Conservation (phyloP, 2,888 invertebrate genomes). For the Zaprionus obscuricornis region DNA sequence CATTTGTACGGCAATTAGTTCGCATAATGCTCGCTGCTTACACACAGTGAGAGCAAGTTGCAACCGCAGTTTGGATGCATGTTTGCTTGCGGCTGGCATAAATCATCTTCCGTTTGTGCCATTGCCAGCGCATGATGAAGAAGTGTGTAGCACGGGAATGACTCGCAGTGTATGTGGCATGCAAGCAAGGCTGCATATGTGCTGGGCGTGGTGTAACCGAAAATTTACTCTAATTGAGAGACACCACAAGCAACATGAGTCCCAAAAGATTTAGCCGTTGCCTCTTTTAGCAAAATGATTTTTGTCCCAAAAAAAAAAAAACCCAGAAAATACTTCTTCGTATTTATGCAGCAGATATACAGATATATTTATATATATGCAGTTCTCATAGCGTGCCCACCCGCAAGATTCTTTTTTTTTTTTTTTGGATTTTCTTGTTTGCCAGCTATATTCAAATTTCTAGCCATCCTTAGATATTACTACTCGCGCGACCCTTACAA, state of each 20-base stretch:
- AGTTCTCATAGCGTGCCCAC: constrained; percentile 44
- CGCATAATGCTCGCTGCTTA: constrained; percentile 47
- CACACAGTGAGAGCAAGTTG: constrained; percentile 8
- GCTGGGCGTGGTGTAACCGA: constrained; percentile 42
- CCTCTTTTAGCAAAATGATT: constrained; percentile 47
- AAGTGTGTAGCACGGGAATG: constrained; percentile 24
- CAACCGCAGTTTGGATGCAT: constrained; percentile 37
- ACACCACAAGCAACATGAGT: constrained; percentile 48
- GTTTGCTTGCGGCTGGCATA: constrained; percentile 69
- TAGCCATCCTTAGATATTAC: no score
- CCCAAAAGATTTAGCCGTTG: constrained; percentile 16
- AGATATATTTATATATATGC: constrained; percentile 28
- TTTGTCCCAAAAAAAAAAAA: no score
- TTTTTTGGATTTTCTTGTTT: no score
- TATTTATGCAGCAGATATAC: constrained; percentile 9
- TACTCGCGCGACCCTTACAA: constrained; percentile 42
- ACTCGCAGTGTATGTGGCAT: constrained; percentile 47
- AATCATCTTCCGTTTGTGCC: constrained; percentile 66
- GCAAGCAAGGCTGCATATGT: constrained; percentile 62
- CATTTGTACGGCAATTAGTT: constrained; percentile 83
- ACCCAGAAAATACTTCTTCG: no score
- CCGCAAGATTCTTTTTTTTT: no score
- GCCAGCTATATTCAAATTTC: no score
- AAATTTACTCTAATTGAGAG: constrained; percentile 70
- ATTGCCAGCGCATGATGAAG: constrained; percentile 58